phyloP scores from a whole-genome alignment of 2,888 invertebrate genomes.

The Antheraea yamamai region DNA sequence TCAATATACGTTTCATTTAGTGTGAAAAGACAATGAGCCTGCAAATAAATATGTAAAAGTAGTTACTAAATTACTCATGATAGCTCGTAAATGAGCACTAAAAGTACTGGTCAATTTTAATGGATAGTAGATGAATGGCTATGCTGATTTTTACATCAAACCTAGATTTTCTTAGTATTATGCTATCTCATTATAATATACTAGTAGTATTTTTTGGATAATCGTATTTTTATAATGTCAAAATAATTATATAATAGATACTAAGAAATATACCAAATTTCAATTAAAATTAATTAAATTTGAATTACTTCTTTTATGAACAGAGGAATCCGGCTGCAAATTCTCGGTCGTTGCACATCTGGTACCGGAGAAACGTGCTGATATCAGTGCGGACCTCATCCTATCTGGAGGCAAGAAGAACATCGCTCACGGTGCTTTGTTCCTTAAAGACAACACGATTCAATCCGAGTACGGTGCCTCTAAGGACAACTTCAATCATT shows the following conservation, averaged over 20 bases:
- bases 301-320: constrained; percentile 1
- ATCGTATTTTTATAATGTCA: not conserved
- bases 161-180: not conserved
- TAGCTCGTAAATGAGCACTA: no score
- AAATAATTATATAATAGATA: not conserved
- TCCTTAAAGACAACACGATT: constrained; percentile 84
- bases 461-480: constrained; percentile 84
- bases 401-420: constrained; percentile 81
- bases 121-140: not conserved
- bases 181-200: no score
- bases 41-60: no score
- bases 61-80: no score
- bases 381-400: constrained; percentile 80
- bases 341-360: constrained; percentile 79
- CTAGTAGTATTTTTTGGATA: no score
- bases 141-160: not conserved
- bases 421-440: constrained; percentile 81
- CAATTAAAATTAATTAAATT: no score
- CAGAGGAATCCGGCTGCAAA: constrained; percentile 77
- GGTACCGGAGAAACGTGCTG: constrained; percentile 83
- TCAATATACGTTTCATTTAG: not conserved
- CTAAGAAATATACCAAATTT: no score
- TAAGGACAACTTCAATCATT: constrained; percentile 82
- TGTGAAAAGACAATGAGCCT: no score
- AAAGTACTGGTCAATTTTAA: no score